These are phyloP conservation scores for Salvator merianae DNA, from an alignment of 2,113 vertebrate genomes.

Conservation along the genomic window DNA sequence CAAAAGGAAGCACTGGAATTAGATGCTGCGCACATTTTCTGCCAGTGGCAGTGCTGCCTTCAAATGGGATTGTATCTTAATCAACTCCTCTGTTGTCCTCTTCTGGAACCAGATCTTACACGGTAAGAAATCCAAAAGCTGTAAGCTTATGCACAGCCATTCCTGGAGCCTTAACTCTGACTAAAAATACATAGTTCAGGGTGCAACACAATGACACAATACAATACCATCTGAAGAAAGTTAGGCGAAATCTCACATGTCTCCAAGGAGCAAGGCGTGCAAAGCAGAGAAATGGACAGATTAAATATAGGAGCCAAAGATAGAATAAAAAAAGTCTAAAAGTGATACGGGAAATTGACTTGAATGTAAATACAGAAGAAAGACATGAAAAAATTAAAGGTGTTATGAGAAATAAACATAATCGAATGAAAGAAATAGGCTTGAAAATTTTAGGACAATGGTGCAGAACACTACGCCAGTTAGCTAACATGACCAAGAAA, in stretches of 20 bases:
- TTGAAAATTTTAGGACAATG: too few relatives aligned
- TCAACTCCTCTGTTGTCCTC: constrained; percentile 83
- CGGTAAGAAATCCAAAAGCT: constrained; percentile 72
- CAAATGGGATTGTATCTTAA: constrained; percentile 87
- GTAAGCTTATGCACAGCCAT: not conserved
- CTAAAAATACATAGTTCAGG: not conserved
- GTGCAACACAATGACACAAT: not conserved
- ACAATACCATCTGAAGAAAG: not conserved
- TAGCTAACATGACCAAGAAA: too few relatives aligned
- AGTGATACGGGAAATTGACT: too few relatives aligned
- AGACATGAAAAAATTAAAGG: too few relatives aligned
- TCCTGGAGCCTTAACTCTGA: not conserved
- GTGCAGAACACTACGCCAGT: too few relatives aligned
- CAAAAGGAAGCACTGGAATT: constrained; percentile 71
- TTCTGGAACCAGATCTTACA: constrained; percentile 81
- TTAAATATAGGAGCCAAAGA: too few relatives aligned
- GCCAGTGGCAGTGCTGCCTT: constrained; percentile 95
- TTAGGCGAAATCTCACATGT: not conserved
- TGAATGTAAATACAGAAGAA: too few relatives aligned
- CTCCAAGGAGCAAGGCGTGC: not conserved
- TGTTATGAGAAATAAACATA: too few relatives aligned
- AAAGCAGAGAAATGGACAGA: too few relatives aligned
- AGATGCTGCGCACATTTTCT: constrained; percentile 81
- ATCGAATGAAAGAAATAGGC: too few relatives aligned
- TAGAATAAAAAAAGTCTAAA: too few relatives aligned